These are phyloP conservation scores for Halesus radiatus DNA, from an alignment of 1,140 invertebrate species.

Conservation along the genomic window DNA sequence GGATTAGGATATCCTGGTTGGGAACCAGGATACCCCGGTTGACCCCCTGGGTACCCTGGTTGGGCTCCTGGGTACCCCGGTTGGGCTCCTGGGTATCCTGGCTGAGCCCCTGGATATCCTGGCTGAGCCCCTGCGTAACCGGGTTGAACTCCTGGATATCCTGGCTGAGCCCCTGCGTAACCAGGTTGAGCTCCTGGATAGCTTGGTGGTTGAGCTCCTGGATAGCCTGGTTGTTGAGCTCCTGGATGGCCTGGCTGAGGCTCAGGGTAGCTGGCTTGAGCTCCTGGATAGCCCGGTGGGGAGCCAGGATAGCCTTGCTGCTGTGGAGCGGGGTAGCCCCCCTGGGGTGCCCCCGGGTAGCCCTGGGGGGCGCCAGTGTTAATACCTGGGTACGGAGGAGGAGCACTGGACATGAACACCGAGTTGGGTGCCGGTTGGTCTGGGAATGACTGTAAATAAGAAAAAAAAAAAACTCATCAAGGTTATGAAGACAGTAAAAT, in stretches of 20 bases:
- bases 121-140: constrained; percentile 18
- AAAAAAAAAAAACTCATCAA: no score
- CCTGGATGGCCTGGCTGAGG: constrained; percentile 48
- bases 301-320: constrained; percentile 58
- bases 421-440: constrained; percentile 81
- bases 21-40: constrained; percentile 30
- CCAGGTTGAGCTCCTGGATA: constrained; percentile 51
- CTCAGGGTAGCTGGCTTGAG: constrained; percentile 52
- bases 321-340: constrained; percentile 52
- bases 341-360: constrained; percentile 38
- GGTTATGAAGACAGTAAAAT: no score
- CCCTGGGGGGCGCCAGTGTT: constrained; percentile 58
- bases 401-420: constrained; percentile 92
- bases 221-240: constrained; percentile 38
- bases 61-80: constrained; percentile 23
- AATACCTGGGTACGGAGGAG: constrained; percentile 96
- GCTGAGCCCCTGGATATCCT: constrained; percentile 41
- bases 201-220: constrained; percentile 13
- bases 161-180: constrained; percentile 58
- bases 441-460: constrained; percentile 71
- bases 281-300: constrained; percentile 51
- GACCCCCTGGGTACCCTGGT: constrained; percentile 45
- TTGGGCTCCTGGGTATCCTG: constrained; percentile 59
- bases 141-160: constrained; percentile 41
- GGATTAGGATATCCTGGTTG: constrained; percentile 25